Base-by-base conservation (phyloP, 2,888 invertebrate species). In the Philonicus albiceps region DNA sequence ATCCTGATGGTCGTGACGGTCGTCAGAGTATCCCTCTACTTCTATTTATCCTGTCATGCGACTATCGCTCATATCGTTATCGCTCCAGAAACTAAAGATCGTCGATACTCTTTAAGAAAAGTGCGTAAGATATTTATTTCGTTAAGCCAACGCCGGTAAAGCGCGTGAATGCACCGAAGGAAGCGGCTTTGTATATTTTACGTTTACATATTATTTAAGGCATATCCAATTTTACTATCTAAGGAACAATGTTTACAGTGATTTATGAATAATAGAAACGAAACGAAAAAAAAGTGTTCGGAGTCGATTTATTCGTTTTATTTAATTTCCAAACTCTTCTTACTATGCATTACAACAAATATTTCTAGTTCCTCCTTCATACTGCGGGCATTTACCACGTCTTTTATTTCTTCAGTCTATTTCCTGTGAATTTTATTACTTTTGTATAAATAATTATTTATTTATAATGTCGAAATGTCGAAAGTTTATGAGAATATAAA, bases 361-460 rank as follows among this genome's bases (percentile, higher is more conserved):
- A 43, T 22, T 37, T 64, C 55, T 83, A 83, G 72, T 64, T 83
- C 55, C 55, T 64, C 34, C 53, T 80, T 53, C 53, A 22, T 83
- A 83, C 11, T 83, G 55, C 72, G 72, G 72, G 83, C 83, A 83
- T 83, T 83, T 83, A 83, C 22, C 83, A 83, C 83, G 34, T 55
- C 53, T 83, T 83, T 83, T 64, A 34, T 1, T 34, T 64, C 34
- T 81, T 53, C 55, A 22, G 37, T 64, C 37, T 72, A 19, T 22
- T 83, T 83, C 64, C 49, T 22, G 31, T 64, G 64, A 30, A n/a
- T 83, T 64, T 72, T 72, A 64, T 64, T 83, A 64, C 37, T 83
- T 37, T 64, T 83, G 80, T 80, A 80, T 83, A 72, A 34, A 64
- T 43, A 37, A 72, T 55, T 64, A 83, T 64, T 83, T 83, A 83